Evolutionary conservation across 1,140 invertebrate species (phyloP), one percentile per base, ranked within the genome.

Genomic region (Trypoxylus dichotomus): DNA sequence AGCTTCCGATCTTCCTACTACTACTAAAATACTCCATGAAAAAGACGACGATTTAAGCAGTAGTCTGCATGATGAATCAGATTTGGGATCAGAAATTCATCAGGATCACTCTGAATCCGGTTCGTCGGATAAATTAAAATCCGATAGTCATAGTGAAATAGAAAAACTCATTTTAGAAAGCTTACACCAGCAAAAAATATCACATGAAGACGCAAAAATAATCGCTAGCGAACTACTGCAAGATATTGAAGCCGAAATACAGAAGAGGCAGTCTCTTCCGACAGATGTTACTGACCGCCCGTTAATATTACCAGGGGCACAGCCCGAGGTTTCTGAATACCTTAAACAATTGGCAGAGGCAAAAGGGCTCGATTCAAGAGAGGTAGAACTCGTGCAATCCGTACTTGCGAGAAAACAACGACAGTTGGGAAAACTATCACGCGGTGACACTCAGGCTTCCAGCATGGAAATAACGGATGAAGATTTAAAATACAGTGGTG

Each of bases 391-490:
- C 13, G 86, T 89, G 74, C 87, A 89, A 82, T 88, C 88, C 71
- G 86, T 89, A 13, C 80, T 89, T 15, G 87, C 86, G 6, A 85
- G 87, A 80, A 86, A 88, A 78, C 85, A 89, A 80, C 81, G 86
- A 37, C 87, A 88, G 81, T 79, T 88, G 43, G 82, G 85, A 15
- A 86, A 85, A 78, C 81, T 89, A 29, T 80, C 86, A 29, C 84
- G 88, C 78, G 86, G 84, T 73, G 89, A 91, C 60, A 90, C 89
- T 32, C 89, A 89, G 85, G 87, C 90, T 75, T 91, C 89, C 0
- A 90, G 91, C 76, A 90, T 90, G 83, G 90, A 92, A 87, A 90
- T 92, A 75, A 93, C 91, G 29, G 92, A 92, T 86, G 92, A 93
- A 85, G 91, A 93, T 84, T 82, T 91, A 32, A 81, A 86, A 76